phyloP scores from a whole-genome alignment of 53 echinoderm and acorn worm genomes.

The Paracentrotus lividus region DNA sequence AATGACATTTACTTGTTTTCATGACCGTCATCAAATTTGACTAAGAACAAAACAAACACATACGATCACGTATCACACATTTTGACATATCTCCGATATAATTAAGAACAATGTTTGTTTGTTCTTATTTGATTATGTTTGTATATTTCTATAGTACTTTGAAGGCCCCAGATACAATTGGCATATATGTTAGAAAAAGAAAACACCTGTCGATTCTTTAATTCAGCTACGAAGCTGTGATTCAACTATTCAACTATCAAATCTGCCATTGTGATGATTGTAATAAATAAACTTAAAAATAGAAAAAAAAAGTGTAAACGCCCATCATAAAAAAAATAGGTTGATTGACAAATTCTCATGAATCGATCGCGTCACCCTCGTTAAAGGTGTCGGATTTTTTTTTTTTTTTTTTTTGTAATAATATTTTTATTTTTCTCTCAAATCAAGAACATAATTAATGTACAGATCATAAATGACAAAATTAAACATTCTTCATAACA shows the following conservation, averaged over 20 bases:
- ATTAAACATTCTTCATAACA: no score
- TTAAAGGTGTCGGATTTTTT: conserved; percentile 1
- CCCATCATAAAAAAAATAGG: neutral
- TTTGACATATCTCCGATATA: neutral
- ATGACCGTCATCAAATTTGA: no score
- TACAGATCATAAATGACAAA: no score
- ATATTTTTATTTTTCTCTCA: no score
- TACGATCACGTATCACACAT: no score
- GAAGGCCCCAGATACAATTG: neutral
- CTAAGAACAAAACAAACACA: no score
- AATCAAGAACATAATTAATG: no score
- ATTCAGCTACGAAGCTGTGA: neutral
- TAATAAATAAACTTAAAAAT: neutral
- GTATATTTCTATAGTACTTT: neutral
- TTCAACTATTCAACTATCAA: neutral
- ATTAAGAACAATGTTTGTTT: neutral
- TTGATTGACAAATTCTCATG: neutral
- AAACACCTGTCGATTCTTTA: neutral
- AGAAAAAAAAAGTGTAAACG: conserved; percentile 1
- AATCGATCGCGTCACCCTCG: neutral
- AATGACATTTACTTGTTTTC: no score
- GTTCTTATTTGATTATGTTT: neutral
- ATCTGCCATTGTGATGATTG: neutral
- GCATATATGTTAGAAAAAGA: neutral
- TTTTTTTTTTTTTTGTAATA: no score